A percentile compares a stretch with the other conserved stretches of the same genome.
phyloP scores from a whole-genome alignment of 2,113 vertebrate species.

The Psilopsiagon aurifrons region DNA sequence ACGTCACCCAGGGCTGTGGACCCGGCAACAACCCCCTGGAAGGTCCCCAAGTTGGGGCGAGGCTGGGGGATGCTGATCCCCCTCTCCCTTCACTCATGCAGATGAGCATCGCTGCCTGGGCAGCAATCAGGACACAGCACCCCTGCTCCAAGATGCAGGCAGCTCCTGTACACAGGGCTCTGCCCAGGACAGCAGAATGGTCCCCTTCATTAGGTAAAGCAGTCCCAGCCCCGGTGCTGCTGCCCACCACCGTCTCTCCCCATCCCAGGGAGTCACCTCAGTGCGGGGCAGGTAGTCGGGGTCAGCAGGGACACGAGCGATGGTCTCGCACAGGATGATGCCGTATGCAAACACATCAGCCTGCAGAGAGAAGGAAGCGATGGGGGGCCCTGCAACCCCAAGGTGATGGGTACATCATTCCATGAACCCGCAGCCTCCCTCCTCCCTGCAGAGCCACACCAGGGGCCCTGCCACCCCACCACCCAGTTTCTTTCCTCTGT shows the following conservation, averaged over 20 bases:
- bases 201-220: not conserved
- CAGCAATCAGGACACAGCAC: not conserved
- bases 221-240: not conserved
- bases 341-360: conserved; percentile 89
- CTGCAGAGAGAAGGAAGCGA: conserved; percentile 48
- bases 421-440: not conserved
- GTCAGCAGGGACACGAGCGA: conserved; percentile 91
- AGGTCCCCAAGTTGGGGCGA: not conserved
- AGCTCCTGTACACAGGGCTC: not conserved
- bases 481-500: not conserved
- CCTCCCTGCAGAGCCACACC: fast-evolving
- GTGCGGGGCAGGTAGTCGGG: conserved; percentile 93
- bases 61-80: not conserved
- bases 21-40: not conserved
- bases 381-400: fast-evolving
- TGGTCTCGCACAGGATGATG: conserved; percentile 94
- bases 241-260: not conserved
- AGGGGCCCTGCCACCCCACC: fast-evolving
- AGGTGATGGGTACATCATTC: fast-evolving
- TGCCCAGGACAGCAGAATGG: not conserved
- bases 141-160: fast-evolving
- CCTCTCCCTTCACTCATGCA: not conserved
- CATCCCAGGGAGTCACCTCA: conserved; percentile 77
- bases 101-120: fast-evolving
- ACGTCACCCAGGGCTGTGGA: not conserved